Percentiles rank a stretch among this genome's conserved stretches.
These are phyloP conservation scores for Oncopodura yosiiana DNA, from an alignment of 1,140 invertebrate genomes.

Conservation along the genomic window DNA sequence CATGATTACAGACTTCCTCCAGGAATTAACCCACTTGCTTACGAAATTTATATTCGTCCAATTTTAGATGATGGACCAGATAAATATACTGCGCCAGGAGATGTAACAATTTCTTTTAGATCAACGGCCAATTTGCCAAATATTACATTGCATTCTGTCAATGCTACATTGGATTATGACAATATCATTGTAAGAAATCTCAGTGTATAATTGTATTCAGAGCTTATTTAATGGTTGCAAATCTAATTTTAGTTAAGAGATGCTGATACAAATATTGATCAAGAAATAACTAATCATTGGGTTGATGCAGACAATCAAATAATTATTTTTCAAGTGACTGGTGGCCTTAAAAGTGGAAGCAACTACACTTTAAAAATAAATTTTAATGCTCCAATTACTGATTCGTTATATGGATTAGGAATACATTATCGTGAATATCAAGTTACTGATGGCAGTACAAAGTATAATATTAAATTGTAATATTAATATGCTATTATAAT, in stretches of 20 bases:
- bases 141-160: slow-evolving; percentile 5
- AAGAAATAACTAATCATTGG: too few relatives aligned
- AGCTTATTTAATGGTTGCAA: too few relatives aligned
- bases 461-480: too few relatives aligned
- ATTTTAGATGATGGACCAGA: not conserved
- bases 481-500: too few relatives aligned
- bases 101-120: slow-evolving; percentile 1
- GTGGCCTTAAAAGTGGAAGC: not conserved
- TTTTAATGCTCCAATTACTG: slow-evolving; percentile 7
- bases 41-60: slow-evolving; percentile 9
- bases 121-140: not conserved
- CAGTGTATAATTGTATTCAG: too few relatives aligned
- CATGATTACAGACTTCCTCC: slow-evolving; percentile 1
- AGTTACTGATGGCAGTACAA: not conserved
- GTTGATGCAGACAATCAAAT: too few relatives aligned
- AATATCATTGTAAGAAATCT: slow-evolving; percentile 3
- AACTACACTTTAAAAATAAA: slow-evolving; percentile 11
- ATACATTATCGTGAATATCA: slow-evolving; percentile 6
- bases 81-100: slow-evolving; percentile 4
- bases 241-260: too few relatives aligned
- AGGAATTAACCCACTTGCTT: slow-evolving; percentile 3
- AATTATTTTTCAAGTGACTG: too few relatives aligned
- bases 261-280: too few relatives aligned
- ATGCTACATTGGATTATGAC: not conserved
- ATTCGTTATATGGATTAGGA: slow-evolving; percentile 2